Percentiles rank a stretch among this genome's conserved stretches.
Evolutionary conservation across 2,797 vertebrate genomes (phyloP).

Genomic region (Myotis vivesi): DNA sequence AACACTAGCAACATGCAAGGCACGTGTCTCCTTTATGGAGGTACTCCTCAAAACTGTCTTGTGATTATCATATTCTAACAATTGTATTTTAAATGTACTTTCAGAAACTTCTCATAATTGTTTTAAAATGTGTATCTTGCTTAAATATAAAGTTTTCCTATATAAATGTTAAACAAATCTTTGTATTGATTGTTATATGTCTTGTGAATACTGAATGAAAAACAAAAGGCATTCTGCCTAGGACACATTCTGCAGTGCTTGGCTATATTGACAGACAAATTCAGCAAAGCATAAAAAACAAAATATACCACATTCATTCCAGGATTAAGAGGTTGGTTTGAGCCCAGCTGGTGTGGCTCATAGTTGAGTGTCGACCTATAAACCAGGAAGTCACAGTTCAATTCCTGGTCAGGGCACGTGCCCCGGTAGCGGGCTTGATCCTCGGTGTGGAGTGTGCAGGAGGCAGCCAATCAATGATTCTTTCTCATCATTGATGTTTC

Average conservation of each 20-base stretch:
- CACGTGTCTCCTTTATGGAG: neutral
- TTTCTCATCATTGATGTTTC: too few species aligned
- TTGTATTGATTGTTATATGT: neutral
- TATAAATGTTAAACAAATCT: neutral
- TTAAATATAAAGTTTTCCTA: neutral
- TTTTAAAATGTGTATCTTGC: neutral
- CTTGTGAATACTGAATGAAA: neutral
- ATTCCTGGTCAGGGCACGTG: too few species aligned
- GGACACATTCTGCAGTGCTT: neutral
- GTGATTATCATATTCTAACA: neutral
- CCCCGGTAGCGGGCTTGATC: too few species aligned
- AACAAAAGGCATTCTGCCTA: neutral
- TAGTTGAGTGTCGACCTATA: too few species aligned
- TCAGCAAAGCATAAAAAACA: neutral
- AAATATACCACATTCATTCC: neutral
- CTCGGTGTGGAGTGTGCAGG: too few species aligned
- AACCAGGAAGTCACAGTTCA: too few species aligned
- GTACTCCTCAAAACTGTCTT: neutral
- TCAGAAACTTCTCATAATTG: neutral
- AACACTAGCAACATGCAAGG: neutral
- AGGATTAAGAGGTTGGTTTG: neutral
- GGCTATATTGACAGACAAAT: neutral
- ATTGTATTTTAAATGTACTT: neutral
- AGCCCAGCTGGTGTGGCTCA: too few species aligned
- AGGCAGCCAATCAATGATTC: too few species aligned